These are phyloP conservation scores for Thalassarche chlororhynchos DNA, from an alignment of 2,113 vertebrate species.

Conservation along the genomic window DNA sequence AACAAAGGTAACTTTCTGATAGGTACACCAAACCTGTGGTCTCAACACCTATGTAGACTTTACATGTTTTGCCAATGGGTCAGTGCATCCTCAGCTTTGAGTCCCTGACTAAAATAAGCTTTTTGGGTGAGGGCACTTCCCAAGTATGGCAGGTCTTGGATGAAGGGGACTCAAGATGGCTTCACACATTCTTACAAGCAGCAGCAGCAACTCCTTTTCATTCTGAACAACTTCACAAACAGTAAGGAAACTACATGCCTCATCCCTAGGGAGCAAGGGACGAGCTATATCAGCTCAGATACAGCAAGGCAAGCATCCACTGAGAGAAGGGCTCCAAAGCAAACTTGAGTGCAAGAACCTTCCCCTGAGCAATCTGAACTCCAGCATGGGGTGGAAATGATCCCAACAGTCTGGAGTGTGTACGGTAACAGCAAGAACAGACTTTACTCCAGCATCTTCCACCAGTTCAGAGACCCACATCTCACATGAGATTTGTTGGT, in stretches of 20 bases:
- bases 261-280: background rate
- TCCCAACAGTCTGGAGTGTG: background rate
- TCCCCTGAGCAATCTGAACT: background rate
- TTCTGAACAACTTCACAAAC: background rate
- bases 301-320: background rate
- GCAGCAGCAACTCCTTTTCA: background rate
- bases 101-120: background rate
- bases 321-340: background rate
- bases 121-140: background rate
- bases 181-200: background rate
- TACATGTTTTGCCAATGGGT: background rate
- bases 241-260: background rate
- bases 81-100: background rate
- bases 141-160: background rate
- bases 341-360: background rate
- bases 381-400: background rate
- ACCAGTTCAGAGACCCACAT: background rate
- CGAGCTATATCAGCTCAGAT: background rate
- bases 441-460: background rate
- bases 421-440: background rate
- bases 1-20: background rate
- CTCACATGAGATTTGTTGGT: background rate
- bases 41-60: accelerated
- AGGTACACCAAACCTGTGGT: background rate
- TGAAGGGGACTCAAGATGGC: background rate